Base-by-base conservation (phyloP, 2,113 vertebrate genomes). In the Gymnocephalus cernua region DNA sequence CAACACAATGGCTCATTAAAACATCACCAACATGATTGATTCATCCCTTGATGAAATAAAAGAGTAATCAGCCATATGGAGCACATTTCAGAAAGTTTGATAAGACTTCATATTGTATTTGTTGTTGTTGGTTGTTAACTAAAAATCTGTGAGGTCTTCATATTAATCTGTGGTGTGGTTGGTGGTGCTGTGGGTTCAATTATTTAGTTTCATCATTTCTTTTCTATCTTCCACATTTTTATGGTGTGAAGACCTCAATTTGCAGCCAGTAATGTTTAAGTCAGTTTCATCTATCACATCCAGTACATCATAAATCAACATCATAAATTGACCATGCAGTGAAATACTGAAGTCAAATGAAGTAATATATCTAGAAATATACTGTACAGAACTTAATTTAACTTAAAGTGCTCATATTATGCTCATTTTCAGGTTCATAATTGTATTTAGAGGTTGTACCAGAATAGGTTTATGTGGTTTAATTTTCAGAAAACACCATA, bases 1-100 rank as follows among this genome's bases (percentile, higher is more conserved):
- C 18, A 48, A 75, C 73, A 89, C 82, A 88, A 70, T 72, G 56
- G 47, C 45, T 86, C 47, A 50, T 79, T 68, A 67, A 80, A 80
- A 68, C 27, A 2, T 85, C 54, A 54, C 5, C 44, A n/a, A 13
- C 1, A 27, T 75, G 74, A 87, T 27, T 70, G 41, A 87, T 82
- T 58, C 3, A 35, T 53, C 71, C 47, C 66, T 56, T 75, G 63
- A 66, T 67, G 11, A 6, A 45, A 69, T 32, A 8, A 72, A 71
- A 53, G 41, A 56, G 15, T 25, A 27, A 47, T 18, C 19, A 25
- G 19, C 25, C 53, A 53, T 18, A 38, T 47, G 32, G 8, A 45
- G 73, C 35, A 51, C 23, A 81, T 62, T 56, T 61, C 38, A 68
- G 18, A 9, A 59, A 13, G 44, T 18, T 69, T 59, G 64, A 51